Evolutionary conservation across 2,113 vertebrate genomes (phyloP), one percentile per base, ranked within the genome.

Genomic region (Erinaceus europaeus): DNA sequence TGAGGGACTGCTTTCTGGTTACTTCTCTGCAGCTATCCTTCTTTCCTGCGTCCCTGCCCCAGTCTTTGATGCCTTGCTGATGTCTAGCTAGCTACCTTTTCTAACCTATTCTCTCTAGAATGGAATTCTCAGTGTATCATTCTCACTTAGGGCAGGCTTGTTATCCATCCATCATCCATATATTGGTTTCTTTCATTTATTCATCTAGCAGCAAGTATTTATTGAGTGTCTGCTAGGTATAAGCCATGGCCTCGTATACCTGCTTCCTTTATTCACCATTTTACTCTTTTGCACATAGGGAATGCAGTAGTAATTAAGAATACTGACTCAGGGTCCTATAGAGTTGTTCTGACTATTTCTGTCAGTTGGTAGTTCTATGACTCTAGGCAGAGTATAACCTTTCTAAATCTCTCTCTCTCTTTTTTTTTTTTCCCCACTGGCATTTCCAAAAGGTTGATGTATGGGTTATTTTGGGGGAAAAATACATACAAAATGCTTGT

Each of bases 351-450:
- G 5, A 62, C 18, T 84, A 27, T 50, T 59, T 67, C 29, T 79
- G 27, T 36, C 6, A 18, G 9, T 73, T 72, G 34, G 36, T 69
- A 73, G 14, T 23, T 80, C 2, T 76, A 29, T 77, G 67, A 69
- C 76, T 83, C 76, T 88, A 55, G 68, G 68, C 34, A 77, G 5
- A 21, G 44, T 42, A 25, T 80, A 75, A 75, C n/a, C 27, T 50
- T n/a, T 85, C 36, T 48, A 48, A 81, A 52, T 71, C n/a, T 86
- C 40, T 61, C 0, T 67, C n/a, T n/a, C n/a, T n/a, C n/a, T n/a
- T n/a, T n/a, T n/a, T n/a, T n/a, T n/a, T n/a, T n/a, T n/a, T 91
- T 80, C 53, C 82, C 90, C 27, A 15, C n/a, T 68, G 32, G 32
- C 59, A 62, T 79, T 52, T 68, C 23, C 57, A 42, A 44, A 82